These are phyloP conservation scores for Phallusia fumigata DNA, from an alignment of 23 tunicate species.

Conservation along the genomic window DNA sequence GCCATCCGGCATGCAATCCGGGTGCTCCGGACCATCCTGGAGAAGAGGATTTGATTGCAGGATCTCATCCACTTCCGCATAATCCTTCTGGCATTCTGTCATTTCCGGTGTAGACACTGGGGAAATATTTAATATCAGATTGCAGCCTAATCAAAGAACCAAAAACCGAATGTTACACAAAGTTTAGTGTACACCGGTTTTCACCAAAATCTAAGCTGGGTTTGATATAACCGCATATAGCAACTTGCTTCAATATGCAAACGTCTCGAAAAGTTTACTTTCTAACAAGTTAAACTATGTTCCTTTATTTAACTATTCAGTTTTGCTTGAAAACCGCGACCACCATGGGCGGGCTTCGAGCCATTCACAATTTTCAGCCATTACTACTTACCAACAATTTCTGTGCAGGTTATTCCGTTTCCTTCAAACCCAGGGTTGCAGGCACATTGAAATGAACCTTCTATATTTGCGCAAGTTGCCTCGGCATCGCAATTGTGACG, in stretches of 20 bases:
- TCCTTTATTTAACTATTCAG: too few relatives aligned
- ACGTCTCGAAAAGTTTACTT: too few relatives aligned
- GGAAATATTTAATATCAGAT: too few relatives aligned
- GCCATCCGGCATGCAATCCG: conserved; percentile 54
- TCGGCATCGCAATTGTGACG: conserved; percentile 30
- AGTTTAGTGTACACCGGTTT: too few relatives aligned
- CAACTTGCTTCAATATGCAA: too few relatives aligned
- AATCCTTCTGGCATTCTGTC: conserved; percentile 25
- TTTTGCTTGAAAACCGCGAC: too few relatives aligned
- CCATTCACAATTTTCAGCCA: neutral
- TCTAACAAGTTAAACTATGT: too few relatives aligned
- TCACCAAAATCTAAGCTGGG: too few relatives aligned
- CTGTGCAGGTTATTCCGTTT: conserved; percentile 36
- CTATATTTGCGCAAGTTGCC: conserved; percentile 46
- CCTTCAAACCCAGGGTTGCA: conserved; percentile 51
- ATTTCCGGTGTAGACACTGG: conserved; percentile 3
- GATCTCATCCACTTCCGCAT: conserved; percentile 27
- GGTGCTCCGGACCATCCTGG: conserved; percentile 49
- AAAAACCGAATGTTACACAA: too few relatives aligned
- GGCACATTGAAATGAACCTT: conserved; percentile 32
- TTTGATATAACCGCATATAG: too few relatives aligned
- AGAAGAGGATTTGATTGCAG: conserved; percentile 18
- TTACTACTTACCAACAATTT: neutral
- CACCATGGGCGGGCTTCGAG: neutral
- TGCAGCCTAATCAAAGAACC: too few relatives aligned